These are phyloP conservation scores for Rattus norvegicus DNA, from an alignment of 2,113 vertebrate species.

Conservation along the genomic window DNA sequence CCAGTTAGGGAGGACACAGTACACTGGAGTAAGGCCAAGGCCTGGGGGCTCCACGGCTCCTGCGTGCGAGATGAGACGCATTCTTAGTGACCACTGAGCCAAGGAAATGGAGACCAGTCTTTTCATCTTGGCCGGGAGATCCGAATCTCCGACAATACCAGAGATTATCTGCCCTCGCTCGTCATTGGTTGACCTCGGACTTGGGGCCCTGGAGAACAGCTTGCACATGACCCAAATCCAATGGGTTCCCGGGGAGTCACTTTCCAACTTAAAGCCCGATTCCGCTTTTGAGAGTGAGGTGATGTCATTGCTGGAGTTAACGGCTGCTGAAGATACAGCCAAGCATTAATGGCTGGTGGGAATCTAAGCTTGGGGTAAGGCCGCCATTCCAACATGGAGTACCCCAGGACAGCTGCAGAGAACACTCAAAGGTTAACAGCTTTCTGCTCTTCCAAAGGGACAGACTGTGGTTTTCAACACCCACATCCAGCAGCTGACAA, in stretches of 20 bases:
- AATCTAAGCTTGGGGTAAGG: accelerated
- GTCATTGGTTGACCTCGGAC: background rate
- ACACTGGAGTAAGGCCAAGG: slow-evolving; percentile 64
- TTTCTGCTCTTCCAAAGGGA: background rate
- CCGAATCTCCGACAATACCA: slow-evolving; percentile 59
- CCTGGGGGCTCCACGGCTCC: slow-evolving; percentile 58
- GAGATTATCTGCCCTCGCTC: slow-evolving; percentile 40
- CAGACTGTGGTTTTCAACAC: background rate
- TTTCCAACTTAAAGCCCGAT: background rate
- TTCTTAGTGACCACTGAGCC: slow-evolving; percentile 80
- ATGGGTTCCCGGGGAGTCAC: slow-evolving; percentile 5
- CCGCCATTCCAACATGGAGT: background rate
- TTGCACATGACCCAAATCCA: slow-evolving; percentile 43
- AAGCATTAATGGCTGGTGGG: background rate
- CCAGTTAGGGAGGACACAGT: slow-evolving; percentile 51
- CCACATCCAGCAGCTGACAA: background rate
- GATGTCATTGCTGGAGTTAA: slow-evolving; percentile 33
- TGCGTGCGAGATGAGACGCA: slow-evolving; percentile 57
- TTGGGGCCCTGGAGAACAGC: slow-evolving; percentile 18
- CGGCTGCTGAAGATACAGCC: background rate
- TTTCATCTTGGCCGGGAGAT: slow-evolving; percentile 78
- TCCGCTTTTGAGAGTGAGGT: slow-evolving; percentile 9
- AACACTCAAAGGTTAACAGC: background rate
- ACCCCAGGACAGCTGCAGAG: background rate
- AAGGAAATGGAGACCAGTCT: slow-evolving; percentile 65